These are phyloP conservation scores for Mesaphorura yosii DNA, from an alignment of 1,140 invertebrate species.

Conservation along the genomic window DNA sequence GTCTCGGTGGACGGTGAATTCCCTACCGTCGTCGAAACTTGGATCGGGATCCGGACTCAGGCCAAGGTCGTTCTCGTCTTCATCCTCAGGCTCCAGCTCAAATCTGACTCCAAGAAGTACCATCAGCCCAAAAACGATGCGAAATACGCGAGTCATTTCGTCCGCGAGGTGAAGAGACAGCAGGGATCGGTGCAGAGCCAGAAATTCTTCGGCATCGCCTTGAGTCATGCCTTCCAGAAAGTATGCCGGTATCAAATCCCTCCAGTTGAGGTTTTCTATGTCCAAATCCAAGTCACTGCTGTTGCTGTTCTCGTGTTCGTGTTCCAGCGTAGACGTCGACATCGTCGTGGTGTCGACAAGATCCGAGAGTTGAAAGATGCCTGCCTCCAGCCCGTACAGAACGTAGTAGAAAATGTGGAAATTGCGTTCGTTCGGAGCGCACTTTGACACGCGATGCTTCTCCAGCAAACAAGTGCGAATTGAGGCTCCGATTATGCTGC, in stretches of 20 bases:
- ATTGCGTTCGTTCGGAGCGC: slow-evolving; percentile 35
- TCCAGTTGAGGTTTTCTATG: background rate
- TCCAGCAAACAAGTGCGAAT: slow-evolving; percentile 51
- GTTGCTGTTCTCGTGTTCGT: no score
- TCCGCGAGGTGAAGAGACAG: slow-evolving; percentile 5
- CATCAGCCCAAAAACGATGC: slow-evolving; percentile 19
- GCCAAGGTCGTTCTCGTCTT: background rate
- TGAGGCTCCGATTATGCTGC: slow-evolving; percentile 47
- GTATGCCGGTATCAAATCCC: background rate
- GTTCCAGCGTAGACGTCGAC: no score
- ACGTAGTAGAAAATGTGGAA: slow-evolving; percentile 51
- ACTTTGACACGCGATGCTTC: slow-evolving; percentile 45
- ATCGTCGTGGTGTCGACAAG: no score
- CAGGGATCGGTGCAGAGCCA: slow-evolving; percentile 7
- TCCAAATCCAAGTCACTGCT: no score
- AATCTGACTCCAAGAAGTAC: slow-evolving; percentile 15
- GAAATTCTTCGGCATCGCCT: slow-evolving; percentile 12
- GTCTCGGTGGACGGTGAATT: slow-evolving; percentile 4
- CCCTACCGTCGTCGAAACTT: background rate
- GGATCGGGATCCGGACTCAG: background rate
- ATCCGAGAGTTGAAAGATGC: no score
- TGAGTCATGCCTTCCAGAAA: background rate
- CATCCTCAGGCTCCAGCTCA: background rate
- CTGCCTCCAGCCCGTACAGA: slow-evolving; percentile 11
- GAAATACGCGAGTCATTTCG: slow-evolving; percentile 12